Conservation (phyloP, 1,140 invertebrate species). For the Drosophila ironensis region DNA sequence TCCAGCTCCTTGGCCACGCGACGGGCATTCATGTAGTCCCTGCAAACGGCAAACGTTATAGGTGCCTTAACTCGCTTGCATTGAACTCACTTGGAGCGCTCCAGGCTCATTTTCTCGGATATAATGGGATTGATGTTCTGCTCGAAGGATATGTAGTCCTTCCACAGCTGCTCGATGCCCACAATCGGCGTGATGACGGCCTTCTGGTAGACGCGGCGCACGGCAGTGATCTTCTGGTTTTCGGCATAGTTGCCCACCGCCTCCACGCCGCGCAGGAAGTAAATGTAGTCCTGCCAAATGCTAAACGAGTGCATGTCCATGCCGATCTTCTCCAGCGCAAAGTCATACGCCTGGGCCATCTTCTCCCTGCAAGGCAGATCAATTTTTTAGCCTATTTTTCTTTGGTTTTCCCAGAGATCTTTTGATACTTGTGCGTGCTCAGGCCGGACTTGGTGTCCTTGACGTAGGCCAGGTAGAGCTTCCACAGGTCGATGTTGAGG, state of each 20-base stretch:
- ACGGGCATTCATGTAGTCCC: constrained; percentile 99
- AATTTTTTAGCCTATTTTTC: background rate
- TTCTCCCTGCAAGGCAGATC: constrained; percentile 89
- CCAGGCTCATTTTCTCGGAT: constrained; percentile 86
- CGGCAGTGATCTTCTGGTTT: constrained; percentile 99
- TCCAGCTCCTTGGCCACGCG: constrained; percentile 98
- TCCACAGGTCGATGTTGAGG: constrained; percentile 99
- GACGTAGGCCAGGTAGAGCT: constrained; percentile 98
- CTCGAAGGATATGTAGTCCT: constrained; percentile 97
- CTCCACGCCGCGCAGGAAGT: constrained; percentile 98
- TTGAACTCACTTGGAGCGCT: constrained; percentile 79
- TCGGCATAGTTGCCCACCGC: constrained; percentile 99
- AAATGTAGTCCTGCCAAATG: constrained; percentile 99
- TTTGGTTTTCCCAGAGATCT: background rate
- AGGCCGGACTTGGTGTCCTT: constrained; percentile 98
- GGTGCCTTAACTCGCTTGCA: background rate
- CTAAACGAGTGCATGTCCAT: constrained; percentile 98
- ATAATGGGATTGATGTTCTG: constrained; percentile 98
- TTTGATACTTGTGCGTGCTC: constrained; percentile 92
- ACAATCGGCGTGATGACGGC: constrained; percentile 98
- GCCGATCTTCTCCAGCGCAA: constrained; percentile 99
- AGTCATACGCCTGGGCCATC: constrained; percentile 99
- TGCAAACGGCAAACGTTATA: background rate
- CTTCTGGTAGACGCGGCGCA: constrained; percentile 97
- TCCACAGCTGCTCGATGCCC: constrained; percentile 99